Evolutionary conservation across 2,888 invertebrate species (phyloP), one percentile per base, ranked within the genome.

Genomic region (Lepidonotus clava): DNA sequence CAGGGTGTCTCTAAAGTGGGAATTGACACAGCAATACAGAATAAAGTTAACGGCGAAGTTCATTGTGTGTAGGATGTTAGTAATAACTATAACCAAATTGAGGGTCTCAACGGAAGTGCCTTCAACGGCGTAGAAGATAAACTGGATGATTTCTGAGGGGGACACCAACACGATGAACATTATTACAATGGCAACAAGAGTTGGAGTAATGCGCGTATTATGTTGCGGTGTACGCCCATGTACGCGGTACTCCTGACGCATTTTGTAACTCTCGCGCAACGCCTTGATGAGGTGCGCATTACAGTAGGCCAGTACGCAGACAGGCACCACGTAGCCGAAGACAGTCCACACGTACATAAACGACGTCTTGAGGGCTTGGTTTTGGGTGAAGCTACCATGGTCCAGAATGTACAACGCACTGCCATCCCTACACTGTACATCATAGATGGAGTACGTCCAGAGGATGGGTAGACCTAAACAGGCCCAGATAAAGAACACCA

Each of bases 101-200:
- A 87, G 76, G 11, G 46, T 41, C 53, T 88, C 87, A 6, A 86
- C 83, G n/a, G 83, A 41, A 4, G 38, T 28, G 21, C 83, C 77
- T 2, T 86, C 51, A 6, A 67, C 71, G 34, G 89, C 85, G 56
- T 86, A 88, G 77, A 90, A 87, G 32, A 90, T 90, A 85, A 93
- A 93, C 86, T 93, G 92, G 36, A 93, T 87, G 32, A 93, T 90
- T 88, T 93, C 93, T 38, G 92, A 92, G 0, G 93, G 93, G 0
- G 92, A 92, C 18, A 93, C 93, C n/a, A 93, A 90, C 51, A 92
- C 90, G 0, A 93, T 90, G 86, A 93, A 93, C 83, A 93, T 88
- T 24, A 93, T 90, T n/a, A 93, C 91, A 38, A 93, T 92, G 0
- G 92, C 92, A 18, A 93, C 91, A 21, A 93, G 90, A 0, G 93